phyloP scores from a whole-genome alignment of 2,113 vertebrate species.

The Engystomops pustulosus region DNA sequence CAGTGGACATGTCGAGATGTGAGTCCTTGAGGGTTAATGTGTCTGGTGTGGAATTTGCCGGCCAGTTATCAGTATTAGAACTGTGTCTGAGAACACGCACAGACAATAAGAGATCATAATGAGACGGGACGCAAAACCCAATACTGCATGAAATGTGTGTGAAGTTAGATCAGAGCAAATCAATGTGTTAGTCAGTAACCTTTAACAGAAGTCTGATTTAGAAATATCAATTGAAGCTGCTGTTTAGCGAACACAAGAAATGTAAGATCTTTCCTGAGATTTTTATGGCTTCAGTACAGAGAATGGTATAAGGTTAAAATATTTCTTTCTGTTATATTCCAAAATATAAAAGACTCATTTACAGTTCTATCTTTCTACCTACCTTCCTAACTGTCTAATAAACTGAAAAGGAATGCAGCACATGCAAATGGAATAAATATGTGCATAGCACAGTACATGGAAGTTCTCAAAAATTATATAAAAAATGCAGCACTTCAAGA shows the following conservation, averaged over 20 bases:
- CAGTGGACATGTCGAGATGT: background rate
- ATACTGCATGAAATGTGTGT: slow-evolving; percentile 50
- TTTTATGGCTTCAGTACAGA: background rate
- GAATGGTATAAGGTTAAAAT: background rate
- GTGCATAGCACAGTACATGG: too few relatives aligned
- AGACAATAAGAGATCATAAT: slow-evolving; percentile 50
- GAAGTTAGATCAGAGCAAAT: slow-evolving; percentile 45
- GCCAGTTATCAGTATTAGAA: slow-evolving; percentile 19
- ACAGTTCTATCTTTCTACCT: background rate
- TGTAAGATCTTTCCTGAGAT: slow-evolving; percentile 24
- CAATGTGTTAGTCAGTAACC: slow-evolving; percentile 43
- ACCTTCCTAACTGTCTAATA: background rate
- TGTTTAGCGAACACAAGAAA: slow-evolving; percentile 24
- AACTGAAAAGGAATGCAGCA: background rate
- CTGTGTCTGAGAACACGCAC: slow-evolving; percentile 26
- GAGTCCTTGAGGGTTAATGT: slow-evolving; percentile 5
- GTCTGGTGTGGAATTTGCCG: background rate
- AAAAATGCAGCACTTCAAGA: too few relatives aligned
- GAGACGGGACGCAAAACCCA: slow-evolving; percentile 41
- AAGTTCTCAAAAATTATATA: too few relatives aligned
- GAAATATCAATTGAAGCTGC: slow-evolving; percentile 45
- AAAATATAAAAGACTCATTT: too few relatives aligned
- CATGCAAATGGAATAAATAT: too few relatives aligned
- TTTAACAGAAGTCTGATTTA: slow-evolving; percentile 50
- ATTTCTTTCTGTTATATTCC: too few relatives aligned